These are phyloP conservation scores for Protosalanx chinensis DNA, from an alignment of 2,797 vertebrate species.

Conservation along the genomic window DNA sequence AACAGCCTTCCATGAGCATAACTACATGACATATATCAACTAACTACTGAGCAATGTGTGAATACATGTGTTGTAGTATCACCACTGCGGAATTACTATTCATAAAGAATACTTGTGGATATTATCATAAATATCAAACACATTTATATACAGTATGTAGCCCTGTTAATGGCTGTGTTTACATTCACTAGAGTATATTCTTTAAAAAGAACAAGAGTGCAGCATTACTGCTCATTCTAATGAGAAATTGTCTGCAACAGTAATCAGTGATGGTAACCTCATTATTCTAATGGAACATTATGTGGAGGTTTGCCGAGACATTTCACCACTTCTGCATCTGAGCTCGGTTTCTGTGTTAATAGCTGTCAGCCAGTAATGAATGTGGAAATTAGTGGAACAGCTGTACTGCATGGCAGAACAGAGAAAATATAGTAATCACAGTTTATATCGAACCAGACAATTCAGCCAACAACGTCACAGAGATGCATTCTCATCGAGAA, in stretches of 20 bases:
- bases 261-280: slow-evolving; percentile 57
- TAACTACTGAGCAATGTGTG: too few species aligned
- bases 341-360: slow-evolving; percentile 58
- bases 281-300: slow-evolving; percentile 43
- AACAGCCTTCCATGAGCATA: too few species aligned
- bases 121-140: too few species aligned
- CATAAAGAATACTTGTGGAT: too few species aligned
- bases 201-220: neutral
- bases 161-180: slow-evolving; percentile 12
- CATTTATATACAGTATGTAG: neutral
- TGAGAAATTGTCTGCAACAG: slow-evolving; percentile 46
- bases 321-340: slow-evolving; percentile 41
- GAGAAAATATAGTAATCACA: slow-evolving; percentile 51
- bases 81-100: too few species aligned
- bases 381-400: slow-evolving; percentile 71
- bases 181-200: neutral
- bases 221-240: slow-evolving; percentile 21
- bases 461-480: slow-evolving; percentile 53
- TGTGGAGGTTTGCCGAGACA: slow-evolving; percentile 37
- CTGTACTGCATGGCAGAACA: slow-evolving; percentile 52
- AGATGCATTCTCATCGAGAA: slow-evolving; percentile 59
- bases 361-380: slow-evolving; percentile 66
- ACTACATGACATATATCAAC: too few species aligned
- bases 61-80: too few species aligned
- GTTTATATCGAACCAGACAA: slow-evolving; percentile 56